Evolutionary conservation across 2,797 vertebrate species (phyloP).

Genomic region (Silurus aristotelis): DNA sequence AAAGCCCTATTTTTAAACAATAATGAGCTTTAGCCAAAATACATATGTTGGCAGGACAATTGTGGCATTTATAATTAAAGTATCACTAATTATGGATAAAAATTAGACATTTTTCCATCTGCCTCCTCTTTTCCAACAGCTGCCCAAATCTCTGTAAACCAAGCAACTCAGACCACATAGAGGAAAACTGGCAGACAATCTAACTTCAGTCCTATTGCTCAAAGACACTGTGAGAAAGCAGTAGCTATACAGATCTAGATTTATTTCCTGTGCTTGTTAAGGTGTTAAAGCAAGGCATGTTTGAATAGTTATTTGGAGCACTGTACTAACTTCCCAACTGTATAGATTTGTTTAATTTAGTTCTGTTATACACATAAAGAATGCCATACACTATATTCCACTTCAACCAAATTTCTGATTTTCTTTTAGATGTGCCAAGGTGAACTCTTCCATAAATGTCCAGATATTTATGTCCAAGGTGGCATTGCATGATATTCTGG

Average conservation of each 20-base stretch:
- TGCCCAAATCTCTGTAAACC: not conserved
- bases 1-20: not conserved
- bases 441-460: not conserved
- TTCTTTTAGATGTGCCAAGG: not conserved
- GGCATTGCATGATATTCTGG: not conserved
- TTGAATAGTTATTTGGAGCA: not conserved
- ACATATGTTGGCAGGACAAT: not conserved
- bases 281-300: not conserved
- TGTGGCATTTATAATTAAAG: not conserved
- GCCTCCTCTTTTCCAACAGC: not conserved
- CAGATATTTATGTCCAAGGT: not conserved
- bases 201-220: not conserved
- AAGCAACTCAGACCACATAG: not conserved
- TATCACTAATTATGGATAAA: not conserved
- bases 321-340: not conserved
- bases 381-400: not conserved
- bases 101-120: slow-evolving; percentile 5
- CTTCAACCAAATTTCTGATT: not conserved
- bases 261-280: not conserved
- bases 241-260: not conserved
- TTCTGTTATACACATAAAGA: not conserved
- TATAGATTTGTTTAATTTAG: not conserved
- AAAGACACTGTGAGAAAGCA: slow-evolving; percentile 13
- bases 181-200: not conserved
- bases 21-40: not conserved